Base-by-base conservation (phyloP, 2,888 invertebrate species). In the Cantharis rustica region DNA sequence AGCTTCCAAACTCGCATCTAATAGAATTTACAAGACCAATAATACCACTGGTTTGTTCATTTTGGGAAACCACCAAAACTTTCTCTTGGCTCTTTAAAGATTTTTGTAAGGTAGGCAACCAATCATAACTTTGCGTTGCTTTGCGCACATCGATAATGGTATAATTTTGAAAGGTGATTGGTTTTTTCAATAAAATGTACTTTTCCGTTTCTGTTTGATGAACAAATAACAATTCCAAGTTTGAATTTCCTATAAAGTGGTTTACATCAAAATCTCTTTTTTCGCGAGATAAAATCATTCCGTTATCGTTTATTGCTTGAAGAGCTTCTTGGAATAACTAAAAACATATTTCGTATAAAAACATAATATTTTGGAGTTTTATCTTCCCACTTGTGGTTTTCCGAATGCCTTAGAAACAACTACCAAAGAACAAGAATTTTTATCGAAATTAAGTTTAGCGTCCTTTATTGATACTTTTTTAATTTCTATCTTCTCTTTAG, bases 11-110 rank as follows among this genome's bases (percentile, higher is more conserved):
- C 85, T 97, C 97, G 82, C 91, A 93, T 75, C 94, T 90, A 31
- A 98, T 87, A 86, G 97, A 98, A 83, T 97, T 97, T 0, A 95
- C 92, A 72, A 98, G 88, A 10, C 98, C 98, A 17, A 97, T 86
- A 0, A 97, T 66, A 10, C 64, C 64, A 13, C 15, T 66, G 13
- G 7, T n/a, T 16, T 17, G 7, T 20, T 20, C 20, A 20, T 20
- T 66, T 13, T n/a, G 20, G 1, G 64, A 66, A 16, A 66, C 64
- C 4, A 66, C 2, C 64, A 66, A 5, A 66, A 66, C n/a, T 10
- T 15, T 16, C 9, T 23, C 16, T 66, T 16, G 15, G n/a, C 11
- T 66, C 10, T 66, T 66, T 17, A 66, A 23, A 13, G 17, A 17
- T 66, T 66, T 23, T 16, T 66, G 64, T 7, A 66, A 17, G 1